A percentile compares a stretch with the other conserved stretches of the same genome.
phyloP scores from a whole-genome alignment of 1,140 invertebrate genomes.

The Camponotus vicinus region DNA sequence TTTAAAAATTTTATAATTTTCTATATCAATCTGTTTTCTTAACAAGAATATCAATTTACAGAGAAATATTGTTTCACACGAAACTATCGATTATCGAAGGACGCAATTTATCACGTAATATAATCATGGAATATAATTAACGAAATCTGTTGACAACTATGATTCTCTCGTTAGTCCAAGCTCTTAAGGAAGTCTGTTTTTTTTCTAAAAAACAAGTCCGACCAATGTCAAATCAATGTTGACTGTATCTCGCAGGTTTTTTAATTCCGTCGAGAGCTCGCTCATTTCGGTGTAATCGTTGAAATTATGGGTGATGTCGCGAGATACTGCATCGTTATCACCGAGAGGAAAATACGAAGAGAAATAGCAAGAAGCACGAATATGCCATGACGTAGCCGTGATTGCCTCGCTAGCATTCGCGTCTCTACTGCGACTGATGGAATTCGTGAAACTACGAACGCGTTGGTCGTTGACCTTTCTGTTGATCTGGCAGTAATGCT shows the following conservation, averaged over 20 bases:
- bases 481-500: slow-evolving; percentile 47
- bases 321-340: slow-evolving; percentile 32
- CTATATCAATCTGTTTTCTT: neutral
- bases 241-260: slow-evolving; percentile 21
- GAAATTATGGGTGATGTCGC: slow-evolving; percentile 28
- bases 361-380: slow-evolving; percentile 18
- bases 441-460: slow-evolving; percentile 47
- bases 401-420: slow-evolving; percentile 37
- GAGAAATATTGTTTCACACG: neutral
- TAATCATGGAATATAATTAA: slow-evolving; percentile 26
- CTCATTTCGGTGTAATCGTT: slow-evolving; percentile 32
- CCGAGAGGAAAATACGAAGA: slow-evolving; percentile 44
- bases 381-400: slow-evolving; percentile 27
- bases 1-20: neutral
- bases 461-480: slow-evolving; percentile 42
- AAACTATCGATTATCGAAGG: neutral
- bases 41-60: neutral
- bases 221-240: neutral
- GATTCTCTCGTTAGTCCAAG: slow-evolving; percentile 18
- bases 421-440: slow-evolving; percentile 43
- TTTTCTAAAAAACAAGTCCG: slow-evolving; percentile 10
- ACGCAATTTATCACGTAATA: slow-evolving; percentile 21
- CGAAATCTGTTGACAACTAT: slow-evolving; percentile 31
- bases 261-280: slow-evolving; percentile 27
- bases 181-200: slow-evolving; percentile 4